Evolutionary conservation across 2,888 invertebrate species (phyloP).

Genomic region (Trissolcus brochymenae): DNA sequence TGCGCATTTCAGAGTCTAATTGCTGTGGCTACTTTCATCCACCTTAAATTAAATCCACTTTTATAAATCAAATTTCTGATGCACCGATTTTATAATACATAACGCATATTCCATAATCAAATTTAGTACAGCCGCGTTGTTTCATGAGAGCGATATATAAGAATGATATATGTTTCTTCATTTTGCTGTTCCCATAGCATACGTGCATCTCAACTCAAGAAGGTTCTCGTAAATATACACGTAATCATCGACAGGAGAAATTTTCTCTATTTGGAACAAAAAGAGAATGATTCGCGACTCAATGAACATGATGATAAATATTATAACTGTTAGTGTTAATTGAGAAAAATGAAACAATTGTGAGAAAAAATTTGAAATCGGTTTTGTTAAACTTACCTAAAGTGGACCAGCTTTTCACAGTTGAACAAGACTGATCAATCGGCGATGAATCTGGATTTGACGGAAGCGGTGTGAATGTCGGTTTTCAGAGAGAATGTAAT

Average conservation of each 20-base stretch:
- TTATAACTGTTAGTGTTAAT: too few species aligned
- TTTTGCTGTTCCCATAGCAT: conserved; percentile 14
- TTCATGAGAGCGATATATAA: conserved; percentile 8
- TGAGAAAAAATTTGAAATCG: background rate
- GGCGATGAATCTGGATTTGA: conserved; percentile 38
- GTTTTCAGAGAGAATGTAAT: conserved; percentile 50
- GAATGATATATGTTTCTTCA: conserved; percentile 28
- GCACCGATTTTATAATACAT: background rate
- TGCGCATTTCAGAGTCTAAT: background rate
- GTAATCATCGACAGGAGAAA: conserved; percentile 42
- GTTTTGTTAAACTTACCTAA: conserved; percentile 4
- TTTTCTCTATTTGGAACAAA: conserved; percentile 8
- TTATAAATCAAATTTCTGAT: too few species aligned
- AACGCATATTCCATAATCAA: conserved; percentile 15
- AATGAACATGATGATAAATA: background rate
- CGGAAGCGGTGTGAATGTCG: conserved; percentile 22
- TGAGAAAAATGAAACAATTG: too few species aligned
- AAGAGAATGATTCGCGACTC: background rate
- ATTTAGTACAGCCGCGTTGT: conserved; percentile 8
- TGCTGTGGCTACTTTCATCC: too few species aligned
- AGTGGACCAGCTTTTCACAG: conserved; percentile 47
- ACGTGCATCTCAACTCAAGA: conserved; percentile 12
- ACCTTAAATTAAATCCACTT: conserved; percentile 1
- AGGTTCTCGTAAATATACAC: conserved; percentile 33
- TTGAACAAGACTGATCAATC: conserved; percentile 3